Conservation (phyloP, 2,888 invertebrate species). For the Saturnia japonica region DNA sequence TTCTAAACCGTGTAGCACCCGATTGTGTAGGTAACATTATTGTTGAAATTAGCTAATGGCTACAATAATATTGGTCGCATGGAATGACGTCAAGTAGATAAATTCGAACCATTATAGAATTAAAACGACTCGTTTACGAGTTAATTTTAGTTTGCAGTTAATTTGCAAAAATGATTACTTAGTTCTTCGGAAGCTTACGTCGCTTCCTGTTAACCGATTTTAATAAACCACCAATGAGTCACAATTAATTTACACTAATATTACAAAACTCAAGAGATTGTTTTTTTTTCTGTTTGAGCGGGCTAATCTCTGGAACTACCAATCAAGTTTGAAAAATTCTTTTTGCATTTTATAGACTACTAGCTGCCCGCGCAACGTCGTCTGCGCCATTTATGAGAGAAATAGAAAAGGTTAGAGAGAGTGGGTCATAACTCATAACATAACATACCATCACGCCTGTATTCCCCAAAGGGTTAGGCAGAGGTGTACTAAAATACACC, state of each 20-base stretch:
- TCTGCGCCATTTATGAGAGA: no score
- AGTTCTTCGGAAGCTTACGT: not conserved
- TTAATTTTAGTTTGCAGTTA: slow-evolving; percentile 9
- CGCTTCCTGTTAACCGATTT: not conserved
- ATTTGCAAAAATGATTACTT: not conserved
- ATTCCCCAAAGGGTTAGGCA: no score
- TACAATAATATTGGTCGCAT: slow-evolving; percentile 24
- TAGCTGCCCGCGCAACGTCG: no score
- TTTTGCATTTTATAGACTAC: no score
- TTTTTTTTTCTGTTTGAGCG: no score
- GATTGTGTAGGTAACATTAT: slow-evolving; percentile 20
- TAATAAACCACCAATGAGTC: not conserved
- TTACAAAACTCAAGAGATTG: no score
- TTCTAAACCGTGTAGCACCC: slow-evolving; percentile 17
- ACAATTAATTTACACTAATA: not conserved
- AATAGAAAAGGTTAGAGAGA: no score
- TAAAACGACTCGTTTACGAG: not conserved
- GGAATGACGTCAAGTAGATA: slow-evolving; percentile 24
- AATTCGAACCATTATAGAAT: slow-evolving; percentile 21
- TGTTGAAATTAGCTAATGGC: slow-evolving; percentile 34
- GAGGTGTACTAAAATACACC: no score
- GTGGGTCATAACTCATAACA: no score
- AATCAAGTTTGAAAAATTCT: no score
- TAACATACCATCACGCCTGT: no score
- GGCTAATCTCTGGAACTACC: no score